These are phyloP conservation scores for Brenthis daphne DNA, from an alignment of 2,888 invertebrate genomes.

Conservation along the genomic window DNA sequence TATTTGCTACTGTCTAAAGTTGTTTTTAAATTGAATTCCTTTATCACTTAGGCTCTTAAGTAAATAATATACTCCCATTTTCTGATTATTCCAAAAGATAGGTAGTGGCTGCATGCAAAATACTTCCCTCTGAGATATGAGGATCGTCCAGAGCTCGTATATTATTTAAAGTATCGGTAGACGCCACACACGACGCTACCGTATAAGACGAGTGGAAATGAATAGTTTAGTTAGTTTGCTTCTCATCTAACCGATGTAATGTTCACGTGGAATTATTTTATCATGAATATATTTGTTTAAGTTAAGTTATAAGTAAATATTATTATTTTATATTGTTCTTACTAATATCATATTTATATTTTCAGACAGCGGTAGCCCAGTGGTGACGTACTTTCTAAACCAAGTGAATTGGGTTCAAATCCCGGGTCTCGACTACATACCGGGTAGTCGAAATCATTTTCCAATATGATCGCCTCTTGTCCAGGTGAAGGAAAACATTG, in stretches of 20 bases:
- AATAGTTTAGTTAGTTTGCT: slow-evolving; percentile 26
- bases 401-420: too few species aligned
- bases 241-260: slow-evolving; percentile 14
- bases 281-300: slow-evolving; percentile 12
- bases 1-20: slow-evolving; percentile 29
- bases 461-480: too few species aligned
- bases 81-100: slow-evolving; percentile 77
- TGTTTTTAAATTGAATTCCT: slow-evolving; percentile 30
- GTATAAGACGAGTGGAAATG: slow-evolving; percentile 41
- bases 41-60: slow-evolving; percentile 14
- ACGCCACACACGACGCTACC: slow-evolving; percentile 74
- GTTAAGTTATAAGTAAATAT: slow-evolving; percentile 18
- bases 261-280: too few species aligned
- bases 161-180: slow-evolving; percentile 69
- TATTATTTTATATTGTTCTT: neutral
- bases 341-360: neutral
- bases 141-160: slow-evolving; percentile 66
- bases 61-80: slow-evolving; percentile 50
- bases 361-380: too few species aligned
- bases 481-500: too few species aligned
- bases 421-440: too few species aligned
- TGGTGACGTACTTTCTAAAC: too few species aligned
- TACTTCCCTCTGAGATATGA: slow-evolving; percentile 79
- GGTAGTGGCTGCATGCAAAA: slow-evolving; percentile 76
- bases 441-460: too few species aligned